Evolutionary conservation across 1,140 invertebrate genomes (phyloP).

Genomic region (Cataglyphis hispanica): DNA sequence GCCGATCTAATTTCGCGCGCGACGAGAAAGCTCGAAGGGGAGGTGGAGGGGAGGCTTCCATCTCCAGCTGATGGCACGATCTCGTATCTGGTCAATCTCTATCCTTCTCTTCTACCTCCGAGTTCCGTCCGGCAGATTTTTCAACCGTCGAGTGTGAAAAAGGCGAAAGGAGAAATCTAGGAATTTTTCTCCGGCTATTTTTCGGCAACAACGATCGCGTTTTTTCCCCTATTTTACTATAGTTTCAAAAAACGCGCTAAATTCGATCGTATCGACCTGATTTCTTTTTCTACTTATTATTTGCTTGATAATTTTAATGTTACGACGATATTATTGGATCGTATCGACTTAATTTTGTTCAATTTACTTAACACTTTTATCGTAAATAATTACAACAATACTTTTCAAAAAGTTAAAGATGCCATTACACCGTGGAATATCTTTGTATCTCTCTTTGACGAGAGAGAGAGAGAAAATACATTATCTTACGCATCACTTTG

Average conservation of each 20-base stretch:
- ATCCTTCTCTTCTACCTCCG: background rate
- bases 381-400: background rate
- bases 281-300: background rate
- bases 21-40: background rate
- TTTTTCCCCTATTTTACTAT: constrained; percentile 1
- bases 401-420: background rate
- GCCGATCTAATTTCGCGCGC: constrained; percentile 51
- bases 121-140: background rate
- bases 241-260: background rate
- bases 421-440: background rate
- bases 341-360: background rate
- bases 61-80: constrained; percentile 45
- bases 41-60: background rate
- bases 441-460: constrained; percentile 22
- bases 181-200: constrained; percentile 5
- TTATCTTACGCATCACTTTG: constrained; percentile 45
- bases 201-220: too few species aligned
- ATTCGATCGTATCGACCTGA: background rate
- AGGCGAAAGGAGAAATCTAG: constrained; percentile 3
- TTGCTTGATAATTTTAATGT: background rate
- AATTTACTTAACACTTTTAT: background rate
- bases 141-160: constrained; percentile 26
- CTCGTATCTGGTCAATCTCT: constrained; percentile 53
- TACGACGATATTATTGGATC: background rate
- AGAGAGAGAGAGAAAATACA: constrained; percentile 26